Evolutionary conservation across 2,888 invertebrate species (phyloP).

Genomic region (Caenorhabditis angaria): DNA sequence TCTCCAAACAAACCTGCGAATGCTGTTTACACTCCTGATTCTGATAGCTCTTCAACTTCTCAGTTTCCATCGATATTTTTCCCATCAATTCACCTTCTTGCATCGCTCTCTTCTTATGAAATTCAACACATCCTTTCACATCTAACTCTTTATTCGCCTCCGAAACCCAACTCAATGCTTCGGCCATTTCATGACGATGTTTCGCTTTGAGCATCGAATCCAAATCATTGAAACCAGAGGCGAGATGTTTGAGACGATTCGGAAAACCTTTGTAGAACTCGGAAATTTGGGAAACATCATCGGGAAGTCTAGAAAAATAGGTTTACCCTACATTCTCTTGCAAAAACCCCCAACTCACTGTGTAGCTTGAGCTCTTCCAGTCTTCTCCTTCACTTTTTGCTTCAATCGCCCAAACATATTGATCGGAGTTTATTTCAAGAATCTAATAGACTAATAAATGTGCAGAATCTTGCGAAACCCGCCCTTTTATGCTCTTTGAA

Average conservation of each 20-base stretch:
- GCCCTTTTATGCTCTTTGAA: not conserved
- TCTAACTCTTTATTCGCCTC: not conserved
- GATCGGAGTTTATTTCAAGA: not conserved
- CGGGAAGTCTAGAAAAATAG: not conserved
- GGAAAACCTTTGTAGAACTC: not conserved
- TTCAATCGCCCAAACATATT: conserved; percentile 14
- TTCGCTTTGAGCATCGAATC: not conserved
- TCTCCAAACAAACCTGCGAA: no score
- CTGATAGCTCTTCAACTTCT: not conserved
- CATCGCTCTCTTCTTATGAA: not conserved
- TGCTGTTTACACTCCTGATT: not conserved
- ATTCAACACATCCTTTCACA: not conserved
- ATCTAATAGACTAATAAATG: not conserved
- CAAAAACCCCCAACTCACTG: not conserved
- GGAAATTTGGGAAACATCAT: not conserved
- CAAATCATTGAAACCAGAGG: not conserved
- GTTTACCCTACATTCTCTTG: not conserved
- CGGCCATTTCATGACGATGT: not conserved
- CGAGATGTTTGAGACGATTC: not conserved
- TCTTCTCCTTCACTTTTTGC: conserved; percentile 13
- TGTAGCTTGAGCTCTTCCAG: conserved; percentile 9
- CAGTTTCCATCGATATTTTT: not conserved
- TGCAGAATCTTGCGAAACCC: not conserved
- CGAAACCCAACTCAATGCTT: not conserved
- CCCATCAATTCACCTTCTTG: not conserved